phyloP scores from a whole-genome alignment of 1,140 invertebrate genomes.

The Lordiphosa collinella region DNA sequence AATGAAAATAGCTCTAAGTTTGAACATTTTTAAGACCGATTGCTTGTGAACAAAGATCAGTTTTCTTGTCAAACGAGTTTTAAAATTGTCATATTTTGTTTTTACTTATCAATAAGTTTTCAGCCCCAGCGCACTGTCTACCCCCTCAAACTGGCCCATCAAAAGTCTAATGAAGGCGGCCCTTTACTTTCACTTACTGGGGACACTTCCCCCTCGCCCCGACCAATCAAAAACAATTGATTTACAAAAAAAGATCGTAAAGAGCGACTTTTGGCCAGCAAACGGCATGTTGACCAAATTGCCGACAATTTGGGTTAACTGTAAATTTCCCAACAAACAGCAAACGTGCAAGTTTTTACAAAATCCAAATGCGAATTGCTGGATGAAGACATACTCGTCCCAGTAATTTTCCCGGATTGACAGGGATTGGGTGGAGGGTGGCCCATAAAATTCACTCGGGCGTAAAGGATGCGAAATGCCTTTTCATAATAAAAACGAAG shows the following conservation, averaged over 20 bases:
- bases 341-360: constrained; percentile 76
- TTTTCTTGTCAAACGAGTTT: too few species aligned
- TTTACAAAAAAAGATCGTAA: constrained; percentile 58
- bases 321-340: constrained; percentile 58
- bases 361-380: constrained; percentile 45
- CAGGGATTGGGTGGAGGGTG: constrained; percentile 6
- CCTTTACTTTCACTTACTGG: constrained; percentile 60
- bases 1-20: too few species aligned
- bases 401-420: constrained; percentile 22
- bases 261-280: constrained; percentile 14
- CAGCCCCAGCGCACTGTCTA: not conserved
- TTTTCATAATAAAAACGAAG: constrained; percentile 60
- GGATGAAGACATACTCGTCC: constrained; percentile 44
- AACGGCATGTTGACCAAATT: constrained; percentile 66
- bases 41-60: too few species aligned
- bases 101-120: too few species aligned
- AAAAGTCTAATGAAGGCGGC: constrained; percentile 45
- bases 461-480: constrained; percentile 72
- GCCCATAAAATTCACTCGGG: constrained; percentile 67
- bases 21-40: too few species aligned
- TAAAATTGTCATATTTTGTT: too few species aligned
- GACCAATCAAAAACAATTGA: constrained; percentile 73
- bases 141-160: constrained; percentile 45
- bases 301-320: constrained; percentile 76
- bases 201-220: not conserved